Base-by-base conservation (phyloP, 2,113 vertebrate genomes). In the Patagioenas fasciata region DNA sequence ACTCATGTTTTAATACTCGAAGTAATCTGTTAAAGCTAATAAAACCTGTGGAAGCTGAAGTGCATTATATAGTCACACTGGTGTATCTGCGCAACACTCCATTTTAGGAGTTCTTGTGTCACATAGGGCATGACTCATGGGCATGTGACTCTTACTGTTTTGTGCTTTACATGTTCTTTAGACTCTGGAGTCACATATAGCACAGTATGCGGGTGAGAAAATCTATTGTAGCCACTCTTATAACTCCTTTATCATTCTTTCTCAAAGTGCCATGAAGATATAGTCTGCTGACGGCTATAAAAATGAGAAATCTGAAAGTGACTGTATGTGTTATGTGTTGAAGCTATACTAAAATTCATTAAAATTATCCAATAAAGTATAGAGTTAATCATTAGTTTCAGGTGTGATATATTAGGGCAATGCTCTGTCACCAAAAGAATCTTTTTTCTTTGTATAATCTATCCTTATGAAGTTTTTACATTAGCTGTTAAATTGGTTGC, bases 301-400 rank as follows among this genome's bases (percentile, higher is more conserved):
- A 97, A 97, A 94, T 96, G 95, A 95, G 91, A 91, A 96, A 97
- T 96, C 85, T 96, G 89, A 96, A 97, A 96, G 93, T 91, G 40
- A 95, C 91, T 91, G 74, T 85, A 94, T 85, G 84, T 88, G 71
- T 91, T 97, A 93, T 91, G 75, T 93, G 95, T 95, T 88, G 85
- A 91, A 95, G 91, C 81, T 90, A 91, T 94, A 82, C 56, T 88
- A 64, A 93, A 93, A 96, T 81, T 94, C 89, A 94, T 96, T 96
- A 96, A 94, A 95, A 93, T 88, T 96, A 94, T 93, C 88, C 95
- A 90, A 80, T 89, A 95, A 92, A 93, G 85, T 71, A 93, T 86
- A 65, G 71, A 97, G 78, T 91, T 95, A 95, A 96, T 95, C 80
- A 96, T 88, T 94, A 93, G 74, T 88, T 95, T 89, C 87, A 96